Evolutionary conservation across 2,113 vertebrate genomes (phyloP), one percentile per base, ranked within the genome.

Genomic region (Apodemus speciosus): DNA sequence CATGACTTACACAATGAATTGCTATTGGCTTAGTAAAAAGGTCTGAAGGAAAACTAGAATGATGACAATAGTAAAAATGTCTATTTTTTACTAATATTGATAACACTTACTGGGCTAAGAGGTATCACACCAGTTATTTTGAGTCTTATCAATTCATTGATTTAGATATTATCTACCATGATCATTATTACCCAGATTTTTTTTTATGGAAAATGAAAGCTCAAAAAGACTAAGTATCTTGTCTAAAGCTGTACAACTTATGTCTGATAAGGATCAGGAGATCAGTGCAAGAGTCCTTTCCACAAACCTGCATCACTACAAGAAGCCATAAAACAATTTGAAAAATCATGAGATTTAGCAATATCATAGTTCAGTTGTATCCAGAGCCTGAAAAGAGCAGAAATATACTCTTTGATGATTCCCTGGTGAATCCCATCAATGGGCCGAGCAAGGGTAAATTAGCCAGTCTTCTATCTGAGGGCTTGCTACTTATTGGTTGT

Each of bases 121-220:
- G 30, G 7, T 69, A 3, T 86, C 87, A 23, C 1, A 77, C 58
- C 64, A 66, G 73, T 60, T 81, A 92, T 66, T n/a, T 88, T 85
- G 87, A 35, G 21, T 14, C 76, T 32, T 43, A 14, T 16, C 43
- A 90, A 76, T 68, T 53, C 40, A 77, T 43, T 64, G 2, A 72
- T 51, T 80, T 85, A 66, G 46, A 3, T 69, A 49, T 58, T 92
- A 79, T 46, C 51, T 46, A 73, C 38, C 8, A 32, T n/a, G 5
- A 40, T 73, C 60, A 81, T 60, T 66, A 53, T 90, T 89, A 89
- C 76, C 21, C 25, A 66, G 58, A 72, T 88, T 84, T 95, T 13
- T n/a, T 62, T 21, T 88, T 43, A 96, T 46, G 43, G 86, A 56
- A 93, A 91, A 73, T n/a, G 40, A 62, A 86, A 79, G 56, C 64